These are phyloP conservation scores for Oceanites oceanicus DNA, from an alignment of 2,113 vertebrate genomes.

Conservation along the genomic window DNA sequence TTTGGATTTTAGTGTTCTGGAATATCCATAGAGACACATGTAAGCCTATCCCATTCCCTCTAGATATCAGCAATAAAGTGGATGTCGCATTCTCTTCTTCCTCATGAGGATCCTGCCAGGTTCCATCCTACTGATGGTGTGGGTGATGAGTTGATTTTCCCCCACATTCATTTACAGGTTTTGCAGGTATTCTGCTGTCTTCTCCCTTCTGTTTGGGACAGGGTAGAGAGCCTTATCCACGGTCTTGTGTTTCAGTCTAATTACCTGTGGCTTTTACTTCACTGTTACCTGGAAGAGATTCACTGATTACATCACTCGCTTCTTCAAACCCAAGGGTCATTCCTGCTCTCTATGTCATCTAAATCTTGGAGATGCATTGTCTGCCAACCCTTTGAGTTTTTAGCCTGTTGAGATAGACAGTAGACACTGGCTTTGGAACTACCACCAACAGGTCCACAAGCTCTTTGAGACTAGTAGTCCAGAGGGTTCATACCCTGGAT, in stretches of 20 bases:
- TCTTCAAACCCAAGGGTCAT: background rate
- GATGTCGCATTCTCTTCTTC: background rate
- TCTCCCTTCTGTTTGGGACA: background rate
- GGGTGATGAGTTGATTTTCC: background rate
- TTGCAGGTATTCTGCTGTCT: background rate
- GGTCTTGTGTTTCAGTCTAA: background rate
- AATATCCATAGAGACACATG: background rate
- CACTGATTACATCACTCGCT: background rate
- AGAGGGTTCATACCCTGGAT: background rate
- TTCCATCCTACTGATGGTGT: background rate
- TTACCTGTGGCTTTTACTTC: background rate
- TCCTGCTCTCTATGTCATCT: background rate
- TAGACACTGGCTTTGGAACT: background rate
- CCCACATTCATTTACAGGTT: background rate
- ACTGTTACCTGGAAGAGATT: background rate
- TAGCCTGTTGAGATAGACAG: background rate
- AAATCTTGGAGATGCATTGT: background rate
- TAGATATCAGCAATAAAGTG: background rate
- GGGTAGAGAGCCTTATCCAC: background rate
- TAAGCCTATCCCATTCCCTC: background rate
- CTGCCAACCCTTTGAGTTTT: background rate
- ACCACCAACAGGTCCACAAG: fast-evolving
- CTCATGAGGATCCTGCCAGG: background rate
- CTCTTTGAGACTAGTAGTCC: background rate
- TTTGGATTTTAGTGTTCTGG: background rate